These are phyloP conservation scores for Scaptomyza cyrtandrae DNA, from an alignment of 2,888 invertebrate species.

Conservation along the genomic window DNA sequence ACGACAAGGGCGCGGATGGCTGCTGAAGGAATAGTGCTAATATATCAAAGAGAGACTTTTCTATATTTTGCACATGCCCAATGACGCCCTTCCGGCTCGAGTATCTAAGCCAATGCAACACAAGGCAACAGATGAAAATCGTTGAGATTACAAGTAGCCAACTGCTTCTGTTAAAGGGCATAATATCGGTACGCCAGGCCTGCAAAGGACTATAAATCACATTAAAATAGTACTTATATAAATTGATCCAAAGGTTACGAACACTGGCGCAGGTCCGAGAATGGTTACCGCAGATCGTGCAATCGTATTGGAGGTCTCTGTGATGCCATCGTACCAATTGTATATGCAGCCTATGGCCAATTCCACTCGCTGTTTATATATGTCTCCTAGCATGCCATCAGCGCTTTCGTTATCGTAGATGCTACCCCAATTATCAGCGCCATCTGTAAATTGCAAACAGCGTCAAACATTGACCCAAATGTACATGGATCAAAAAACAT, in stretches of 20 bases:
- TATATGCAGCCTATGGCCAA: conserved; percentile 83
- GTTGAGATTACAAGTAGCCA: conserved; percentile 73
- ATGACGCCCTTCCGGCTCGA: conserved; percentile 40
- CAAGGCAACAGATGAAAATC: conserved; percentile 65
- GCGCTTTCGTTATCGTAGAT: conserved; percentile 81
- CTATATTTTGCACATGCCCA: conserved; percentile 45
- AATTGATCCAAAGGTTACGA: conserved; percentile 11
- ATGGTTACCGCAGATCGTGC: conserved; percentile 82
- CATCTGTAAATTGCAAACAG: conserved; percentile 63
- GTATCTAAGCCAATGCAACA: conserved; percentile 70
- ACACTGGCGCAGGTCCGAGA: conserved; percentile 82
- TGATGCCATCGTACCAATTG: conserved; percentile 83
- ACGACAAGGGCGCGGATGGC: conserved; percentile 77
- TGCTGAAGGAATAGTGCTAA: conserved; percentile 83
- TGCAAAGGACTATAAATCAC: conserved; percentile 67
- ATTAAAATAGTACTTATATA: neutral
- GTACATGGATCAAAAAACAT: too few species aligned
- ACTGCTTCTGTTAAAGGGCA: conserved; percentile 74
- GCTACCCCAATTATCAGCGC: conserved; percentile 82
- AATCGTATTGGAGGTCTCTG: conserved; percentile 81
- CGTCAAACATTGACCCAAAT: neutral
- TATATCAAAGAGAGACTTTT: conserved; percentile 73
- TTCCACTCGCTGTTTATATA: conserved; percentile 80
- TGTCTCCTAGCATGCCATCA: conserved; percentile 81
- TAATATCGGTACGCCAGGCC: conserved; percentile 77